Conservation (phyloP, 2,113 vertebrate genomes). For the Chloropsis cyanopogon region DNA sequence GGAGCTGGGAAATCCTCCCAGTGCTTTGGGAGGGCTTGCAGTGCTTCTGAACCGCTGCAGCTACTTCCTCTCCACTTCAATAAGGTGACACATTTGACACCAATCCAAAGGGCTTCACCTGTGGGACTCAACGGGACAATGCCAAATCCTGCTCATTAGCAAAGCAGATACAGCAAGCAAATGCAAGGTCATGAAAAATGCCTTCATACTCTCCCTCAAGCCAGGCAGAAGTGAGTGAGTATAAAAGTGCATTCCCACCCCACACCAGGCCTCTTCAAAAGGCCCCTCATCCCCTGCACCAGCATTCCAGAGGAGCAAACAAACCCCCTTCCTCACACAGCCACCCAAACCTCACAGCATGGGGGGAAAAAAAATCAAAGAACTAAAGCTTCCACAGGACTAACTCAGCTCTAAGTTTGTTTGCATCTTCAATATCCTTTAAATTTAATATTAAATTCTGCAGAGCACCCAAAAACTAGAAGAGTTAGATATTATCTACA, state of each 20-base stretch:
- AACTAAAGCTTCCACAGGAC: neutral
- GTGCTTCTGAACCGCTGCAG: neutral
- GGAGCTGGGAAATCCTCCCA: neutral
- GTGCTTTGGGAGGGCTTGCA: fast-evolving
- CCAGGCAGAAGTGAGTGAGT: neutral
- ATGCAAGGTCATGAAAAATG: neutral
- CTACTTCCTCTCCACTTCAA: conserved; percentile 15
- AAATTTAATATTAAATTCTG: neutral
- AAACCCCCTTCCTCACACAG: neutral
- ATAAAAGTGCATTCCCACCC: neutral
- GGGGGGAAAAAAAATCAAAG: neutral
- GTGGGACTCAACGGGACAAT: neutral
- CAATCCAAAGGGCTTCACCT: conserved; percentile 10
- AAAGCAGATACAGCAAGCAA: neutral
- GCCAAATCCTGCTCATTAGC: conserved; percentile 50
- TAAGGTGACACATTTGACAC: conserved; percentile 20
- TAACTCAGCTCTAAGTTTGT: neutral
- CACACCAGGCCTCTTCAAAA: neutral
- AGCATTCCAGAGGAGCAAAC: neutral
- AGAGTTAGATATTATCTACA: neutral
- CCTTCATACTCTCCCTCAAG: neutral
- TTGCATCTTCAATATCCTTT: neutral
- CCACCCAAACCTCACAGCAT: neutral
- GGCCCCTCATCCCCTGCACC: neutral
- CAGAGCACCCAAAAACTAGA: neutral